Evolutionary conservation across 2,113 vertebrate genomes (phyloP).

Genomic region (Sterna hirundo): DNA sequence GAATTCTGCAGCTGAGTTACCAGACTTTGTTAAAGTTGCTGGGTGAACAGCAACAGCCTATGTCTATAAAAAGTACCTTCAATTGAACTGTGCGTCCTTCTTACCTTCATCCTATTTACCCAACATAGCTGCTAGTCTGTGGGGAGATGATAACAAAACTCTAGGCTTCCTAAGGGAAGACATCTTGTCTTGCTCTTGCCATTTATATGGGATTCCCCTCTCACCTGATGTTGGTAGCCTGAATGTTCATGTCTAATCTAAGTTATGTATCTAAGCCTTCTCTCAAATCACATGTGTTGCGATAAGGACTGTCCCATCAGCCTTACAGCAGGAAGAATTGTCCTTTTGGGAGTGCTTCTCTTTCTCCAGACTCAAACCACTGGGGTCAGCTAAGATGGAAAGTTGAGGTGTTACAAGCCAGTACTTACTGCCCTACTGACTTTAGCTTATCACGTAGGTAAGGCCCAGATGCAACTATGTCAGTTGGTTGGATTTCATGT

Average conservation of each 20-base stretch:
- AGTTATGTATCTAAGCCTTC: background rate
- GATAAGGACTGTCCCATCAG: background rate
- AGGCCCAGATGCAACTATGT: background rate
- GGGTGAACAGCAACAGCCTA: background rate
- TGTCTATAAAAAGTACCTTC: background rate
- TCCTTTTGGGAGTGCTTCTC: background rate
- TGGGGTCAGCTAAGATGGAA: background rate
- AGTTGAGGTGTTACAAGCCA: background rate
- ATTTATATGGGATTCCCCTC: background rate
- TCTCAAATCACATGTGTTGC: background rate
- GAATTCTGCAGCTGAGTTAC: background rate
- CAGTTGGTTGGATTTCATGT: background rate
- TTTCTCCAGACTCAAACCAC: background rate
- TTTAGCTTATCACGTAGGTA: background rate
- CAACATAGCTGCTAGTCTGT: accelerated
- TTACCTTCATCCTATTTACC: background rate
- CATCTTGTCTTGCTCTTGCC: background rate
- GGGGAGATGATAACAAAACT: background rate
- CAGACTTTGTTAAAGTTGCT: background rate
- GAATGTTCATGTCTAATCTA: background rate
- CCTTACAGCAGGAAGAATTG: background rate
- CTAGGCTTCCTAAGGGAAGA: background rate
- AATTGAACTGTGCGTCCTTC: background rate
- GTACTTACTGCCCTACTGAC: background rate
- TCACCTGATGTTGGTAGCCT: background rate